Evolutionary conservation across 2,888 invertebrate species (phyloP), one percentile per base, ranked within the genome.

Genomic region (Brenthis hecate): DNA sequence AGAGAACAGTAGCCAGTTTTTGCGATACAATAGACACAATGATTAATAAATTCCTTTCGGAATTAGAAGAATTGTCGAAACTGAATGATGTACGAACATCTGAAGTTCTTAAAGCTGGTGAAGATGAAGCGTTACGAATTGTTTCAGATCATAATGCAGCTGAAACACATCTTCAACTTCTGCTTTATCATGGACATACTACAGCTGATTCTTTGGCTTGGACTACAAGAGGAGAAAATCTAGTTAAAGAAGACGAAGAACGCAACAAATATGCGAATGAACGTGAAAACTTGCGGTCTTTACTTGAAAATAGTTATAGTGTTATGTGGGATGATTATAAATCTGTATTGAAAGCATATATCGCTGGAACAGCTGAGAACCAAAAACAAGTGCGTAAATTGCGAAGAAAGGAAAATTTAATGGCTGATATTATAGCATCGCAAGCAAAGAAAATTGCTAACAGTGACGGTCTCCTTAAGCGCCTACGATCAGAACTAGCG

Each of bases 1-100:
- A 93, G 69, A 92, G 94, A 72, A 94, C 95, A 63, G 94, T 95
- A 73, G 91, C 95, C 63, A 93, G 94, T 54, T 96, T 96, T 81
- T 93, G 95, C 65, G 92, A 93, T 66, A 94, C 94, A 32, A 92
- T 96, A 58, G 94, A 95, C 73, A 89, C 89, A 66, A 93, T 95
- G 82, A 94, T 95, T 65, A 94, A 84, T 65, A 91, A 90, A 73
- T 92, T 92, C 75, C 76, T 89, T 28, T 55, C 71, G 2, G 88
- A 91, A 55, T 79, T 92, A 53, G 88, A 92, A 54, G 76, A 77
- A 2, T 58, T 92, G 71, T 83, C 84, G 1, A 81, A 81, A 69
- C 78, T 86, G 3, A 91, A 91, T 75, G 78, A 87, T 64, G 65
- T 36, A 5, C 82, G 82, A 76, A 88, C 86, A 1, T 70, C 76